These are phyloP conservation scores for Tanytarsus gracilentus DNA, from an alignment of 2,888 invertebrate species.

Conservation along the genomic window DNA sequence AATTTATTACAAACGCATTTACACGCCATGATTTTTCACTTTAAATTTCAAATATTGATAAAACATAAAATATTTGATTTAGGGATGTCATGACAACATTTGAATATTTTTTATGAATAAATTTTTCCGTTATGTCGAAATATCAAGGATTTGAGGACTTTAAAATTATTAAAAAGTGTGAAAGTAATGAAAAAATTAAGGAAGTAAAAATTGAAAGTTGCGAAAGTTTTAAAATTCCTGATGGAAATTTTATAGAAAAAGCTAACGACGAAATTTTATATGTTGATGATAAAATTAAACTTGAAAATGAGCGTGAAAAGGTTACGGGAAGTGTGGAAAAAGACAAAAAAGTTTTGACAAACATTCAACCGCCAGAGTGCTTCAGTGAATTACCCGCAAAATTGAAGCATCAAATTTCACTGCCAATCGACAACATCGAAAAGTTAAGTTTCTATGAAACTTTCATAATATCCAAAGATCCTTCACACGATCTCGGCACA, in stretches of 20 bases:
- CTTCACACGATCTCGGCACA: not conserved
- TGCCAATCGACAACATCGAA: slow-evolving; percentile 4
- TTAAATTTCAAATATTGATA: too few species aligned
- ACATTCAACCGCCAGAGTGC: not conserved
- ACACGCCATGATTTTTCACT: not conserved
- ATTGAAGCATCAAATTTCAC: not conserved
- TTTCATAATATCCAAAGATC: not conserved
- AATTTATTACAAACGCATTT: not conserved
- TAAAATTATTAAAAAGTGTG: slow-evolving; percentile 9
- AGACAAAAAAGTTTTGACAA: not conserved
- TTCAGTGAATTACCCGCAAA: not conserved
- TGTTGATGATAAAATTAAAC: not conserved
- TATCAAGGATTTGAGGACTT: not conserved
- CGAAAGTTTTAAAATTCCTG: not conserved
- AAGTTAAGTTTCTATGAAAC: not conserved
- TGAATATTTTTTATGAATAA: not conserved
- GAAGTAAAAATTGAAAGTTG: not conserved
- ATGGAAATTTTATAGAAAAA: not conserved
- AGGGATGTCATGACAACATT: slow-evolving; percentile 1
- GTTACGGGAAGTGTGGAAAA: not conserved
- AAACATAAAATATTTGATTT: too few species aligned
- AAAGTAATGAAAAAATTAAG: not conserved
- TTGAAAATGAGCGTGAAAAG: not conserved
- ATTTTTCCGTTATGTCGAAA: not conserved
- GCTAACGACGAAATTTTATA: not conserved